Evolutionary conservation across 2,888 invertebrate genomes (phyloP), one percentile per base, ranked within the genome.

Genomic region (Aromia moschata): DNA sequence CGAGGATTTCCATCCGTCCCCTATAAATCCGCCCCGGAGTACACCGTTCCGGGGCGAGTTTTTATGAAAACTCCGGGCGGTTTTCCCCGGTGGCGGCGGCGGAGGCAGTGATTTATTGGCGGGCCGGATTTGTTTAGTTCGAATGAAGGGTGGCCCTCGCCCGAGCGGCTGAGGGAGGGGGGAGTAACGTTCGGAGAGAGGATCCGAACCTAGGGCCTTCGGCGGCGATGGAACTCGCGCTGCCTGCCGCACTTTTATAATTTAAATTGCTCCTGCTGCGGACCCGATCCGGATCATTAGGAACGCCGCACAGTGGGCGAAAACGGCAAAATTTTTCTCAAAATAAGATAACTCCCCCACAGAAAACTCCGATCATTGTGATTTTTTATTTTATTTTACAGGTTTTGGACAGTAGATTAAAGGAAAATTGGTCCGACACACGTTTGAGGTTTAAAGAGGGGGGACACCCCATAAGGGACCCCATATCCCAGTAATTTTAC

Each of bases 121-220:
- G 57, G 64, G 58, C 58, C 62, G 67, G 69, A 69, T 72, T 69
- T 71, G 71, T 71, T 71, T 71, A 64, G 71, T 68, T 68, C 66
- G 62, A 56, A 53, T 41, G 58, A 57, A 51, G 55, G 58, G 56
- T 49, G 46, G 47, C 54, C 56, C 60, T 20, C 54, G 52, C 36
- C 63, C 56, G 60, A 41, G 45, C n/a, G n/a, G n/a, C n/a, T n/a
- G n/a, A n/a, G n/a, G n/a, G n/a, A n/a, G n/a, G n/a, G n/a, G n/a
- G n/a, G n/a, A n/a, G n/a, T n/a, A n/a, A n/a, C n/a, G n/a, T n/a
- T n/a, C n/a, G 46, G 58, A 54, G 55, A 56, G 58, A 56, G 58
- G 57, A 60, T 49, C 49, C 49, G 38, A 49, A 49, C 38, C 49
- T 38, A 15, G 49, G 49, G 49, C 49, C 49, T 49, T 49, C 49